Evolutionary conservation across 2,888 invertebrate species (phyloP), one percentile per base, ranked within the genome.

Genomic region (Corbicula japonica): DNA sequence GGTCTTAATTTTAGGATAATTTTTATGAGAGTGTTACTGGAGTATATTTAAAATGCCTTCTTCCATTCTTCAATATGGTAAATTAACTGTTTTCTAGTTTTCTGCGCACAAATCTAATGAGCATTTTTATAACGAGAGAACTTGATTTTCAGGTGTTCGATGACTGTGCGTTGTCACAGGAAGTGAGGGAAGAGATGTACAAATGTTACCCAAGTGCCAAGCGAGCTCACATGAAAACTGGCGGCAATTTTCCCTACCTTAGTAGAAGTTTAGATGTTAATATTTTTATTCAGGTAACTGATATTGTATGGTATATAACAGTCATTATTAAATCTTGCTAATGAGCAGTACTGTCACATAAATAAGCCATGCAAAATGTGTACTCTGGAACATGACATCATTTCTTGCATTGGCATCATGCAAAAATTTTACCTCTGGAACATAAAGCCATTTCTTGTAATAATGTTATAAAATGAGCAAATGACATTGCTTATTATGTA

Each of bases 181-280:
- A 89, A 56, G 97, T 97, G 0, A 94, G 96, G 66, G 97, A 97
- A 89, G 97, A 97, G 89, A 94, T 97, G 85, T 97, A 97, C 92
- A 97, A 97, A 92, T 96, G 96, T 87, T 98, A 97, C 93, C 97
- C 97, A 0, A 95, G 96, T 78, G 97, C 97, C 0, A 97, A 97
- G 94, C 93, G 97, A 80, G 98, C 97, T 1, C 97, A 97, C 93
- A 94, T 98, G 60, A 98, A 98, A 92, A 96, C 95, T 83, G 98
- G 98, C 0, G 97, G 98, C 5, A 97, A 97, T 94, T 98, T 98
- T 93, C 98, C 98, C 0, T 98, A 97, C 92, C 94, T 98, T 78
- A 97, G 97, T 92, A 95, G 97, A 89, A 96, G 96, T 92, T 96
- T 96, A 89, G 98, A 98, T 95, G 97, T 97, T 65, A 97, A 97